phyloP scores from a whole-genome alignment of 2,797 vertebrate genomes.

The Leptatherina wallacei region DNA sequence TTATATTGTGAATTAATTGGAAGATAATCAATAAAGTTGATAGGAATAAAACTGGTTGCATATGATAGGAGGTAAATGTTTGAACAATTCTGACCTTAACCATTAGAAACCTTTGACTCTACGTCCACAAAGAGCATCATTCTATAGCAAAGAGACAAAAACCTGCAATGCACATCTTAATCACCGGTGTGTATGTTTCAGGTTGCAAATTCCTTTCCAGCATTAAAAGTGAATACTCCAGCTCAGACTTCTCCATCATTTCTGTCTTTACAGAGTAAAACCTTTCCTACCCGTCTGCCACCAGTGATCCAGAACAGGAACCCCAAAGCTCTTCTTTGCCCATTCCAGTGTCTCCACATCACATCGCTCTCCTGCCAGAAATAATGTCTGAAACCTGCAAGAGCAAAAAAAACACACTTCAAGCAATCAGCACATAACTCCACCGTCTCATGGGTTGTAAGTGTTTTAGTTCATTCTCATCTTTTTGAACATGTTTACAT shows the following conservation, averaged over 20 bases:
- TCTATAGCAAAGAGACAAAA: not conserved
- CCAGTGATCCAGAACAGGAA: slow-evolving; percentile 97
- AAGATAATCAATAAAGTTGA: slow-evolving; percentile 29
- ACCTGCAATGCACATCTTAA: not conserved
- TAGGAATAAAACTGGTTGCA: no score
- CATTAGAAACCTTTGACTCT: not conserved
- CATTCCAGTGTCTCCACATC: slow-evolving; percentile 94
- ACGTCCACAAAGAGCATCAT: not conserved
- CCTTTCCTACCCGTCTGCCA: slow-evolving; percentile 94
- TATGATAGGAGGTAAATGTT: not conserved
- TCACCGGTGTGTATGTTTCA: not conserved
- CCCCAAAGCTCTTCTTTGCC: slow-evolving; percentile 90
- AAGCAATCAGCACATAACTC: not conserved
- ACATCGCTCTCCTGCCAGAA: slow-evolving; percentile 94
- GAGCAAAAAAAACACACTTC: slow-evolving; percentile 24
- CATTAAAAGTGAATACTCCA: not conserved
- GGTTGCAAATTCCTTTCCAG: not conserved
- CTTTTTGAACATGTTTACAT: no score
- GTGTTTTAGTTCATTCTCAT: no score
- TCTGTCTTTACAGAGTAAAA: not conserved
- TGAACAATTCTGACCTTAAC: not conserved
- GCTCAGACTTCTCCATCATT: not conserved
- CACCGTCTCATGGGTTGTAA: not conserved
- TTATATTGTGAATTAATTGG: slow-evolving; percentile 1
- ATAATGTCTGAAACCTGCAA: slow-evolving; percentile 87